These are phyloP conservation scores for Barnardius zonarius DNA, from an alignment of 2,113 vertebrate species.

Conservation along the genomic window DNA sequence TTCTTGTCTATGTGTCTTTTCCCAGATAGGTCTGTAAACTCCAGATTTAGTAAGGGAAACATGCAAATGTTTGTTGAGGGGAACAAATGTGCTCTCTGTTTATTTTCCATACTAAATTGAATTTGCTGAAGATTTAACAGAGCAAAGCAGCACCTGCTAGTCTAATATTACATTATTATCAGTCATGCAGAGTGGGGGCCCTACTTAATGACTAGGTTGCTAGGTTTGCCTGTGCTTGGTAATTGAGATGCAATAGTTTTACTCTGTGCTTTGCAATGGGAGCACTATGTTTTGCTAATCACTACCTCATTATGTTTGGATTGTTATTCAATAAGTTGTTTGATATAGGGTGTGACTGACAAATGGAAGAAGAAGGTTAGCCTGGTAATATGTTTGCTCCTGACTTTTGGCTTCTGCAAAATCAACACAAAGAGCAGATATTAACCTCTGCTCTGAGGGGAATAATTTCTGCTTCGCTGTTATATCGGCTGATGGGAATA, in stretches of 20 bases:
- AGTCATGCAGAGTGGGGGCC: background rate
- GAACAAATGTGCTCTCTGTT: background rate
- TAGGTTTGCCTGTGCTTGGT: background rate
- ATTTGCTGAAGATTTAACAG: constrained; percentile 6
- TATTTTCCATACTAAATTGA: constrained; percentile 11
- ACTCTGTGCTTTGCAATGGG: background rate
- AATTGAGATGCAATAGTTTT: background rate
- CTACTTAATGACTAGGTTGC: background rate
- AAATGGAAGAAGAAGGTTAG: background rate
- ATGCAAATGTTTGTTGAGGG: background rate
- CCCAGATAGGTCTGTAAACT: background rate
- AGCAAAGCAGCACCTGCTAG: constrained; percentile 29
- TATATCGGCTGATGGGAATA: background rate
- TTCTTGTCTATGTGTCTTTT: background rate
- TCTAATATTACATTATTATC: constrained; percentile 27
- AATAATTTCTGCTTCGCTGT: background rate
- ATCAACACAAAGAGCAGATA: background rate
- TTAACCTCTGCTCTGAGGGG: background rate
- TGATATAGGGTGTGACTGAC: background rate
- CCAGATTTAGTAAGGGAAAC: background rate
- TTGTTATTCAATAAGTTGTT: background rate
- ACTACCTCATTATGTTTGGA: background rate
- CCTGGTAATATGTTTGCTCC: background rate
- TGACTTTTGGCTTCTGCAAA: background rate
- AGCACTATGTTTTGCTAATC: background rate